Base-by-base conservation (phyloP, 64 coral and sea anemone genomes). In the Astreopora myriophthalma region DNA sequence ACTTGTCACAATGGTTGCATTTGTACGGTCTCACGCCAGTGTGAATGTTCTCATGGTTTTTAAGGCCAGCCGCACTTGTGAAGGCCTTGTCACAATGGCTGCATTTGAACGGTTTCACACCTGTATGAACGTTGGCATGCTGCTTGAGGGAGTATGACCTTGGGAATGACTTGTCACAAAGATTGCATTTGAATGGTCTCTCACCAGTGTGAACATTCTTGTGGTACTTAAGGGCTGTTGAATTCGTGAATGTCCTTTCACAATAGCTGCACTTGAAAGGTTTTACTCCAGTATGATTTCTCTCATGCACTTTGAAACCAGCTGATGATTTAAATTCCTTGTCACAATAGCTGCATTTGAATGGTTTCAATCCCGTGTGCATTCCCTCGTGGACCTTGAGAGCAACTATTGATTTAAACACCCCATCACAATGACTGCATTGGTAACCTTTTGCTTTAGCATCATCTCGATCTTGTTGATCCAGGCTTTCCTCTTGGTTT, bases 211-310 rank as follows among this genome's bases (percentile, higher is more conserved):
- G 85, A 0, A 36, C 34, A 1, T 39, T n/a, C 44, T 71, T 76
- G 24, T 88, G 86, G 40, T 44, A 44, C 40, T 44, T 44, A 10
- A 44, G 40, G 6, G 40, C 40, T 7, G 40, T 44, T 10, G 40
- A 6, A 44, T 10, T 44, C 11, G 40, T 10, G 11, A 44, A 44
- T 44, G 40, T 8, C 40, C 11, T 44, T 6, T 44, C 40, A 44
- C 40, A 44, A 44, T 44, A n/a, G n/a, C 67, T 73, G 26, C 85
- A 88, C 14, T 74, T 71, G 17, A 73, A 88, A 25, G 67, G 85
- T 11, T 74, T 88, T 35, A 49, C 68, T 1, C 68, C 85, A 8
- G 67, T 30, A 33, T 88, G 85, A 28, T 36, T 74, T 12, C 48
- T 14, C 22, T 73, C 26, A 52, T 88, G 85, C n/a, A 48, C 67